Percentiles rank a stretch among this genome's conserved stretches.
These are phyloP conservation scores for Numenius arquata DNA, from an alignment of 2,113 vertebrate genomes.

Conservation along the genomic window DNA sequence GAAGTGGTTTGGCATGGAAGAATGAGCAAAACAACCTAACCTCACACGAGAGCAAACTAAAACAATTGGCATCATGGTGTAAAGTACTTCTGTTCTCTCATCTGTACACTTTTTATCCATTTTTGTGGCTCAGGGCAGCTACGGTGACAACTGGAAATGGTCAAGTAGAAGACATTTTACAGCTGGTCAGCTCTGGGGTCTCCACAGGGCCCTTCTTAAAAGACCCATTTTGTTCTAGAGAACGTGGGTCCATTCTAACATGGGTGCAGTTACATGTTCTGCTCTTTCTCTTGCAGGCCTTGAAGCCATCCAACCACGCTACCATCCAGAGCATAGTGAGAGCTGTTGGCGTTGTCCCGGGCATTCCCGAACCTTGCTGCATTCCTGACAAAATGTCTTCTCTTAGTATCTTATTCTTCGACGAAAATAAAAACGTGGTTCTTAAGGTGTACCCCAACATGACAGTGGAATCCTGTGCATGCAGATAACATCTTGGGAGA, in stretches of 20 bases:
- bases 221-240: background rate
- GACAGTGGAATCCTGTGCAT: slow-evolving; percentile 95
- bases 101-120: fast-evolving
- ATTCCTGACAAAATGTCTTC: slow-evolving; percentile 96
- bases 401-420: slow-evolving; percentile 95
- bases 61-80: fast-evolving
- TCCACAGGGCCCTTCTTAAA: background rate
- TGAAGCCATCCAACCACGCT: slow-evolving; percentile 96
- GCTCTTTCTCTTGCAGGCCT: slow-evolving; percentile 72
- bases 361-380: slow-evolving; percentile 94
- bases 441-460: slow-evolving; percentile 98
- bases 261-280: background rate
- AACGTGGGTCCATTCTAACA: fast-evolving
- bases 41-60: background rate
- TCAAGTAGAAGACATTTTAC: no score
- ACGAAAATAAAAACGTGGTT: slow-evolving; percentile 95
- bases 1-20: background rate
- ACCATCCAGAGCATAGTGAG: slow-evolving; percentile 98
- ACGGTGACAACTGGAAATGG: fast-evolving
- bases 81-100: background rate
- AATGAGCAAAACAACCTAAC: background rate
- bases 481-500: slow-evolving; percentile 77
- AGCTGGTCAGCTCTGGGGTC: background rate
- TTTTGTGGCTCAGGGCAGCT: no score
- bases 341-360: slow-evolving; percentile 89